Conservation (phyloP, 1,140 invertebrate species). For the Lamellibrachia luymesi region DNA sequence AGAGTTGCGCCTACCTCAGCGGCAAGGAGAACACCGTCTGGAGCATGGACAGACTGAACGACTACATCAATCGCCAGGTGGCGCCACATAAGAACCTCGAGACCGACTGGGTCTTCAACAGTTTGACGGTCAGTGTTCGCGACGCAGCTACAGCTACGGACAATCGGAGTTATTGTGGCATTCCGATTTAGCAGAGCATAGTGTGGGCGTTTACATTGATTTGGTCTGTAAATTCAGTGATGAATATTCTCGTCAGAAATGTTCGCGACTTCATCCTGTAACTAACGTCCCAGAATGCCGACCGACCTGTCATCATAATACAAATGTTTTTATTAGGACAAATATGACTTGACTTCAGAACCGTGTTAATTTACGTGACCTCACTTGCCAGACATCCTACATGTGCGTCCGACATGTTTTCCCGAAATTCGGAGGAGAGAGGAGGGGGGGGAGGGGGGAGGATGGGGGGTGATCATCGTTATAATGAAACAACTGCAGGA, state of each 20-base stretch:
- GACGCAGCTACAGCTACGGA: neutral
- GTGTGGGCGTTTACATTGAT: neutral
- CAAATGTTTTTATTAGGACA: neutral
- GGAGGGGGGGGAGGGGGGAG: too few relatives aligned
- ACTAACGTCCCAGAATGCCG: neutral
- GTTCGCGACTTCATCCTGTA: neutral
- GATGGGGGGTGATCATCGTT: neutral
- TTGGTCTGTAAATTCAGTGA: neutral
- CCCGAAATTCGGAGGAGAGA: too few relatives aligned
- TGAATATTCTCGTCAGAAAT: neutral
- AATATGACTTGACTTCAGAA: neutral
- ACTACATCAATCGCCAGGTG: constrained; percentile 54
- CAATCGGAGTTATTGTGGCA: neutral
- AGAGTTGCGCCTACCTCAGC: constrained; percentile 52
- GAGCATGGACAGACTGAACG: constrained; percentile 57
- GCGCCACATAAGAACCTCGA: constrained; percentile 41
- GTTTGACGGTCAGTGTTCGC: constrained; percentile 43
- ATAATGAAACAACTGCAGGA: neutral
- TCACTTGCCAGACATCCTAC: neutral
- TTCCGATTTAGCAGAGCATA: neutral
- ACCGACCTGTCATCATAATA: too few relatives aligned
- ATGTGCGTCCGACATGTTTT: too few relatives aligned
- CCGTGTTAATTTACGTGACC: neutral
- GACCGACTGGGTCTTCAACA: constrained; percentile 52
- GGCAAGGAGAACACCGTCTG: constrained; percentile 57